These are phyloP conservation scores for Hestina assimilis DNA, from an alignment of 1,140 invertebrate species.

Conservation along the genomic window DNA sequence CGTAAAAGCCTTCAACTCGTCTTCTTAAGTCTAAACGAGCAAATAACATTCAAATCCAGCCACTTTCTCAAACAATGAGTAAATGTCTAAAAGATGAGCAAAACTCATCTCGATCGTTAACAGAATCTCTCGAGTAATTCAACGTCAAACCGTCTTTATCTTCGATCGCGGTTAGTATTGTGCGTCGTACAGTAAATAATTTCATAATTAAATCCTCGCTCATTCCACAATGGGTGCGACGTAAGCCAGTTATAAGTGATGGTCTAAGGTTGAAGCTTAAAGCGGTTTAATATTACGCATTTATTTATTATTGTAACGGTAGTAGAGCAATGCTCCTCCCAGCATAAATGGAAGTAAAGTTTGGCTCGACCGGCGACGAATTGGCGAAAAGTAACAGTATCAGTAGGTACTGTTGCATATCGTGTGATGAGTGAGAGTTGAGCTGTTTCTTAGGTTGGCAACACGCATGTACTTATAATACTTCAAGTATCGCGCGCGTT, in stretches of 20 bases:
- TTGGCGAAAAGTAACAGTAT: too few relatives aligned
- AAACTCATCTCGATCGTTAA: constrained; percentile 33
- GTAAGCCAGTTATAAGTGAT: constrained; percentile 8
- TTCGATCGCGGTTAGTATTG: constrained; percentile 19
- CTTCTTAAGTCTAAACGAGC: not conserved
- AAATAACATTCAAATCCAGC: constrained; percentile 12
- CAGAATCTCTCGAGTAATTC: constrained; percentile 27
- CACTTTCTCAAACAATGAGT: constrained; percentile 30
- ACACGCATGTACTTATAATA: too few relatives aligned
- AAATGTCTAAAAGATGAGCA: constrained; percentile 27
- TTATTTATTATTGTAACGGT: not conserved
- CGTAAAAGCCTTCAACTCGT: not conserved
- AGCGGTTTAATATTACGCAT: not conserved
- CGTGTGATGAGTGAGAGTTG: too few relatives aligned
- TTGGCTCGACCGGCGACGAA: too few relatives aligned
- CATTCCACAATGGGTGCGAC: constrained; percentile 33
- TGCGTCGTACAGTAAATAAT: constrained; percentile 43
- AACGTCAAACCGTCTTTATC: constrained; percentile 23
- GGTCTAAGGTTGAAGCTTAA: constrained; percentile 2
- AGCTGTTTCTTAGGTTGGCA: too few relatives aligned
- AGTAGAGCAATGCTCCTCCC: too few relatives aligned
- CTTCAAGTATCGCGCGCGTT: too few relatives aligned
- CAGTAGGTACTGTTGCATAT: too few relatives aligned
- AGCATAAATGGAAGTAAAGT: too few relatives aligned
- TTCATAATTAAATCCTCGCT: constrained; percentile 49